Base-by-base conservation (phyloP, 1,140 invertebrate genomes). In the Drosophila auraria region DNA sequence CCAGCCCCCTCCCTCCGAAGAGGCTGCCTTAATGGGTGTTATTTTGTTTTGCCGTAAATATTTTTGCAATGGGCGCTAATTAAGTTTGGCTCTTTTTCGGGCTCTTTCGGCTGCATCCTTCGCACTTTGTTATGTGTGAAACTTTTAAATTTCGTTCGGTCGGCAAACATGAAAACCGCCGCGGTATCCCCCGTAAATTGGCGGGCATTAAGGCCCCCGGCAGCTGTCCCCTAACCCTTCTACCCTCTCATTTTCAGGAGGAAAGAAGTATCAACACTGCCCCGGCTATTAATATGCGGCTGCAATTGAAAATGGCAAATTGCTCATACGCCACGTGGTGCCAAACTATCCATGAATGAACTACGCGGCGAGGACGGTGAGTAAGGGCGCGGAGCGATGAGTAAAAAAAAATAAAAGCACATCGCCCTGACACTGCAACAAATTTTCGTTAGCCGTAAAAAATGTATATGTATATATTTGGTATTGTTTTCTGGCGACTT, bases 21-120 rank as follows among this genome's bases (percentile, higher is more conserved):
- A 36, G 27, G 69, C 61, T 72, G 57, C 60, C 87, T 91, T 91
- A 91, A 91, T 91, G 89, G 89, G 89, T 91, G 89, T 91, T 91
- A 90, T 90, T 90, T 90, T 90, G 86, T 90, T 86, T 90, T 82
- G 86, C 86, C 82, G 86, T 90, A 90, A 90, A 90, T 90, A 90
- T 90, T 90, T 90, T 82, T 90, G 86, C 86, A 90, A 90, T 86
- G 86, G 87, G 82, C 86, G 87, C 86, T 90, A 90, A 90, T 90
- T 90, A 90, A 90, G 86, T 90, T 90, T 90, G 75, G 83, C 83
- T 87, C 72, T 84, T 72, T 80, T 65, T 38, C 20, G 61, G 56
- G 40, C 58, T 63, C 77, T 69, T 47, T 54, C 68, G 68, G 60
- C 81, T 83, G 84, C 86, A 89, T 90, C 84, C 86, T 84, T 90